phyloP scores from a whole-genome alignment of 1,140 invertebrate species.

The Geopemphigus sp. region DNA sequence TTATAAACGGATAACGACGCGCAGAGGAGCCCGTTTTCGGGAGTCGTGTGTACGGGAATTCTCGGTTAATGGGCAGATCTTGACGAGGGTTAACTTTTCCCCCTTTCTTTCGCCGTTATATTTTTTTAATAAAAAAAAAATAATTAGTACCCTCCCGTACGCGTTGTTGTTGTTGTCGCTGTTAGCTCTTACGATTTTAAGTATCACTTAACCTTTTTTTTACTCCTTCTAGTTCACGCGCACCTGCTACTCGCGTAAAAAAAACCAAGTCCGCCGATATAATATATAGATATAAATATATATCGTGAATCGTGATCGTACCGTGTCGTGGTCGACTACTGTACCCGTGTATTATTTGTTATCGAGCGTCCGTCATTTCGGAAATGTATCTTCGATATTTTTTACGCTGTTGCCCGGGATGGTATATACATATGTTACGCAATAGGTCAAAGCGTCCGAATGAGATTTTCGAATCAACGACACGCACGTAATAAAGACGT shows the following conservation, averaged over 20 bases:
- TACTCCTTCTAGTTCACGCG: background rate
- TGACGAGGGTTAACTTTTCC: constrained; percentile 20
- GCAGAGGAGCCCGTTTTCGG: constrained; percentile 26
- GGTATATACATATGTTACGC: no score
- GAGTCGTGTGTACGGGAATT: constrained; percentile 11
- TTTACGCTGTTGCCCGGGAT: no score
- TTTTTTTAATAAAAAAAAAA: constrained; percentile 22
- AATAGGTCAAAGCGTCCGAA: background rate
- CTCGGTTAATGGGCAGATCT: constrained; percentile 27
- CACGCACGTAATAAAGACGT: background rate
- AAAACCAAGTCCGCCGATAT: no score
- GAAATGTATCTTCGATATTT: no score
- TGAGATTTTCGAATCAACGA: background rate
- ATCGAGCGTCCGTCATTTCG: no score
- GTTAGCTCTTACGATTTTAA: constrained; percentile 17
- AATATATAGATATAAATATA: no score
- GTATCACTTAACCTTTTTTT: constrained; percentile 39
- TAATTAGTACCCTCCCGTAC: constrained; percentile 22
- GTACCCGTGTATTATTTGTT: no score
- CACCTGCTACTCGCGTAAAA: no score
- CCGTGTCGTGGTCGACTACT: no score
- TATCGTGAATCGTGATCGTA: no score
- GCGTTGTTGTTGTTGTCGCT: background rate
- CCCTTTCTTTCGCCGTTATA: background rate
- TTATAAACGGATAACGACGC: constrained; percentile 44